phyloP scores from a whole-genome alignment of 2,797 vertebrate species.

The Tragopan temminckii region DNA sequence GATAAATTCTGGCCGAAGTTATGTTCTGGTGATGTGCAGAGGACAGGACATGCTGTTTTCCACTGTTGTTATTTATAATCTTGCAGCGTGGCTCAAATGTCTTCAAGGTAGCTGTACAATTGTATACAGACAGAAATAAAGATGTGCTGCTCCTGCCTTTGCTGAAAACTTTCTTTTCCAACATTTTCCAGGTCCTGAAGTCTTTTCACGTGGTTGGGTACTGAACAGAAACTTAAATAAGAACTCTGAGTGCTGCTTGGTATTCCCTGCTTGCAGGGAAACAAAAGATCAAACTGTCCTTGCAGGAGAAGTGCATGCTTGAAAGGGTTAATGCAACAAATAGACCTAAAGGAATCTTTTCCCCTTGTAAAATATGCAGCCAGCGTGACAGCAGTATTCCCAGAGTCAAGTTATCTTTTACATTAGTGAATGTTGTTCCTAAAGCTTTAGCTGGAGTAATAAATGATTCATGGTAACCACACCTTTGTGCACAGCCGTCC shows the following conservation, averaged over 20 bases:
- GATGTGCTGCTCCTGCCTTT: neutral
- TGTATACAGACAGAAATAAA: slow-evolving; percentile 13
- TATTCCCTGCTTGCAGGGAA: slow-evolving; percentile 55
- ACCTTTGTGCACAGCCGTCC: slow-evolving; percentile 71
- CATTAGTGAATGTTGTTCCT: slow-evolving; percentile 73
- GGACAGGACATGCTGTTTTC: slow-evolving; percentile 23
- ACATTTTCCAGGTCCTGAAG: neutral
- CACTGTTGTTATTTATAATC: slow-evolving; percentile 38
- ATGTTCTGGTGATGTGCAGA: slow-evolving; percentile 18
- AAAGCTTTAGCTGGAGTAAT: slow-evolving; percentile 73
- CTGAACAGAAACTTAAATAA: slow-evolving; percentile 43
- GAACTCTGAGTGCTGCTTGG: slow-evolving; percentile 39
- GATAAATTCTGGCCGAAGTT: slow-evolving; percentile 43
- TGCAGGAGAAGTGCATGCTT: slow-evolving; percentile 38
- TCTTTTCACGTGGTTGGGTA: slow-evolving; percentile 32
- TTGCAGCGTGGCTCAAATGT: neutral
- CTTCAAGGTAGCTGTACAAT: neutral
- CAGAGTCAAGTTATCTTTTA: slow-evolving; percentile 75
- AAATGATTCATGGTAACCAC: slow-evolving; percentile 79
- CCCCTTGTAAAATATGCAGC: slow-evolving; percentile 58
- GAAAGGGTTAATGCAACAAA: slow-evolving; percentile 52
- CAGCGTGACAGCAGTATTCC: slow-evolving; percentile 50
- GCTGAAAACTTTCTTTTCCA: slow-evolving; percentile 19
- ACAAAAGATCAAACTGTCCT: slow-evolving; percentile 62
- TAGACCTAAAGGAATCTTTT: slow-evolving; percentile 60